Evolutionary conservation across 2,888 invertebrate species (phyloP).

Genomic region (Seira sanloemensis): DNA sequence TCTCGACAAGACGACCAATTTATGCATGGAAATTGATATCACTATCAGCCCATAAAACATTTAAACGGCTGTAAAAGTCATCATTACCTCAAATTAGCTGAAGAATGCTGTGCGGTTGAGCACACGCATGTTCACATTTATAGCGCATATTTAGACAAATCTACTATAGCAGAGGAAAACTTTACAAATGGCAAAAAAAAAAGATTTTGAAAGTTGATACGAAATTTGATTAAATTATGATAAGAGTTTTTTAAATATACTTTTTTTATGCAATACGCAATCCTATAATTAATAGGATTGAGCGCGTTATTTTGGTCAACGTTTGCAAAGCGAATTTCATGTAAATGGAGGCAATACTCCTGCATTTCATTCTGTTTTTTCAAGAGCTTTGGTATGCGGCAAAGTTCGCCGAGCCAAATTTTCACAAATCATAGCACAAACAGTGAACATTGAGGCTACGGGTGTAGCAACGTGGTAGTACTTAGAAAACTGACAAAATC

Average conservation of each 20-base stretch:
- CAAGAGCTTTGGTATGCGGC: no score
- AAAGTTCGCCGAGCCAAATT: no score
- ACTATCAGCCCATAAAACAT: background rate
- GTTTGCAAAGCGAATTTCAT: background rate
- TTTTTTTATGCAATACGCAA: background rate
- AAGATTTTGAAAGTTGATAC: constrained; percentile 16
- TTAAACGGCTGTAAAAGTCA: background rate
- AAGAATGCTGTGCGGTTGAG: constrained; percentile 2
- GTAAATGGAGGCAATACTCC: background rate
- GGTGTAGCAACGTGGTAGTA: background rate
- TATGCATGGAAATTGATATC: background rate
- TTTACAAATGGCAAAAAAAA: background rate
- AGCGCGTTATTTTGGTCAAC: background rate
- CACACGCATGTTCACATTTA: background rate
- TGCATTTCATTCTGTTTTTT: background rate
- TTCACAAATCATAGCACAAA: background rate
- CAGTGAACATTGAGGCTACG: background rate
- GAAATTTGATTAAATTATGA: constrained; percentile 2
- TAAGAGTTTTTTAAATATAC: background rate
- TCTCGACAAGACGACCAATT: background rate
- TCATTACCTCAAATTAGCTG: background rate
- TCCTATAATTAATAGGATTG: background rate
- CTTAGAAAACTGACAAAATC: background rate
- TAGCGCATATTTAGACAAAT: background rate
- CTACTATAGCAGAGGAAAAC: no score